phyloP scores from a whole-genome alignment of 1,140 invertebrate species.

The Cotesia typhae region DNA sequence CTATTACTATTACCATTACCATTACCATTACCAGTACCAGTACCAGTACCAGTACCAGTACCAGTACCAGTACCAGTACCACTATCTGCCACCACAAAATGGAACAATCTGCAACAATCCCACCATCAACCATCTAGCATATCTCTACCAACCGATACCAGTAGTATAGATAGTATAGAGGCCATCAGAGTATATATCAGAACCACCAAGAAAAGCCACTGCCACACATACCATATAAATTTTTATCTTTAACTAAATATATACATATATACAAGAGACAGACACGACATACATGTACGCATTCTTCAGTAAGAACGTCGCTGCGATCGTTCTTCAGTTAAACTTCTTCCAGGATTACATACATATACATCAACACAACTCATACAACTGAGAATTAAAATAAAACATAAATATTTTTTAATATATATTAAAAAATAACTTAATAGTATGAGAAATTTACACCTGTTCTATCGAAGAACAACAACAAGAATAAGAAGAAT shows the following conservation, averaged over 20 bases:
- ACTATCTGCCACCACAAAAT: too few relatives aligned
- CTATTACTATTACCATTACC: not conserved
- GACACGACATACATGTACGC: constrained; percentile 27
- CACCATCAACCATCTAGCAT: too few relatives aligned
- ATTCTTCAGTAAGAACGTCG: constrained; percentile 42
- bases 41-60: too few relatives aligned
- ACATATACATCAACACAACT: not conserved
- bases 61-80: too few relatives aligned
- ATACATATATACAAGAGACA: not conserved
- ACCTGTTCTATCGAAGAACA: too few relatives aligned
- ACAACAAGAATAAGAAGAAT: too few relatives aligned
- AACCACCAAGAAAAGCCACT: too few relatives aligned
- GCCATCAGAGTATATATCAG: too few relatives aligned
- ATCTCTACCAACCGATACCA: constrained; percentile 8
- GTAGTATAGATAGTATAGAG: too few relatives aligned
- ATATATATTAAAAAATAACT: constrained; percentile 1
- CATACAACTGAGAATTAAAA: not conserved
- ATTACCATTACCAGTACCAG: too few relatives aligned
- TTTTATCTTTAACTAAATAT: not conserved
- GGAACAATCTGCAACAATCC: not conserved
- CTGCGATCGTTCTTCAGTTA: constrained; percentile 32
- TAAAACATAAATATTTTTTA: not conserved
- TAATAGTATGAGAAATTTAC: too few relatives aligned
- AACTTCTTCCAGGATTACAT: not conserved
- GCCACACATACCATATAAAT: too few relatives aligned